These are phyloP conservation scores for Scartelaos histophorus DNA, from an alignment of 2,113 vertebrate species.

Conservation along the genomic window DNA sequence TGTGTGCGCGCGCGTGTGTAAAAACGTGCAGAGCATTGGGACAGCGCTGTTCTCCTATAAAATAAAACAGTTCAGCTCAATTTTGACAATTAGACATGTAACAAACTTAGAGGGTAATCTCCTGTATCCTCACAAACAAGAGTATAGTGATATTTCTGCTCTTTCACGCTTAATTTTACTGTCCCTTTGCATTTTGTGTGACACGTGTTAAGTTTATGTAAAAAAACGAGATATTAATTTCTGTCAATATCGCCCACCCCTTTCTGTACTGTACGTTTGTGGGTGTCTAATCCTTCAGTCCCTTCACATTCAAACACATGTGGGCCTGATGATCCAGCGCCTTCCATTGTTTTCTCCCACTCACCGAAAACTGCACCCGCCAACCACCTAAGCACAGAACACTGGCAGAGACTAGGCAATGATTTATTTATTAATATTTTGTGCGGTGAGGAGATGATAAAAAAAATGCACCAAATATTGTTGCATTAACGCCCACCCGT, in stretches of 20 bases:
- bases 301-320: not conserved
- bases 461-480: slow-evolving; percentile 4
- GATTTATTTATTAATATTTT: not conserved
- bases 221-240: not conserved
- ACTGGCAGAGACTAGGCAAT: not conserved
- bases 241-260: not conserved
- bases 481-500: not conserved
- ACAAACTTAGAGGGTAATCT: too few species aligned
- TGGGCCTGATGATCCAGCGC: not conserved
- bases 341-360: slow-evolving; percentile 2
- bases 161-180: too few species aligned
- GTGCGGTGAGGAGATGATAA: not conserved
- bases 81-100: not conserved
- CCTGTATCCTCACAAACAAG: too few species aligned
- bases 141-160: too few species aligned
- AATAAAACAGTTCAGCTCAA: not conserved
- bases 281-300: not conserved
- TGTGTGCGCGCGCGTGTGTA: not conserved
- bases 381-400: not conserved
- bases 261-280: not conserved
- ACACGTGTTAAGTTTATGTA: too few species aligned
- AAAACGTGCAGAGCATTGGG: not conserved
- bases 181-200: too few species aligned
- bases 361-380: not conserved
- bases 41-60: not conserved